A percentile compares a stretch with the other conserved stretches of the same genome.
phyloP scores from a whole-genome alignment of 1,140 invertebrate genomes.

The Tetramorium simillimum region DNA sequence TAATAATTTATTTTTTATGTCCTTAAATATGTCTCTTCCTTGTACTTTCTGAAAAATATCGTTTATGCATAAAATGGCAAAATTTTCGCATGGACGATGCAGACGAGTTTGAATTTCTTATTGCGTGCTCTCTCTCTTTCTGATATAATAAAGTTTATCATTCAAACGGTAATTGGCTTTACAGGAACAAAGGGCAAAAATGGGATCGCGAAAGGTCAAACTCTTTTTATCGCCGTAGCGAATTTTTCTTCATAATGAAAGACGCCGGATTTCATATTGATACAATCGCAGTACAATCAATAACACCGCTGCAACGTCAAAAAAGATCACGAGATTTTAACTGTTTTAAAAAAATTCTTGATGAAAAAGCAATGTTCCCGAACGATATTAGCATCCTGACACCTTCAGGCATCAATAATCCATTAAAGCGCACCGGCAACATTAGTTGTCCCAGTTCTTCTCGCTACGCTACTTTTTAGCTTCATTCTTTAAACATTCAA shows the following conservation, averaged over 20 bases:
- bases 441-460: not conserved
- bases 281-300: constrained; percentile 11
- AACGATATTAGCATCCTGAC: constrained; percentile 30
- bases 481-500: not conserved
- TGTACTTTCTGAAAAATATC: constrained; percentile 1
- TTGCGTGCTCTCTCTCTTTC: constrained; percentile 11
- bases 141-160: constrained; percentile 20
- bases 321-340: constrained; percentile 36
- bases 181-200: not conserved
- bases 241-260: not conserved
- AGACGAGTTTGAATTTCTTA: constrained; percentile 7
- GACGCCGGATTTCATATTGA: not conserved
- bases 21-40: not conserved
- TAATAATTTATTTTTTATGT: not conserved
- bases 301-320: not conserved
- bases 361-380: constrained; percentile 28
- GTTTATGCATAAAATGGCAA: not conserved
- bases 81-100: not conserved
- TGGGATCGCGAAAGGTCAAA: not conserved
- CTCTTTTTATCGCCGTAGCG: not conserved
- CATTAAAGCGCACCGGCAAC: constrained; percentile 20
- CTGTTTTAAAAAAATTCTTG: constrained; percentile 2
- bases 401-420: constrained; percentile 41
- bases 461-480: not conserved
- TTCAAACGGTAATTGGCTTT: constrained; percentile 21